Conservation (phyloP, 1,140 invertebrate genomes). For the Zaprionus ornatus region DNA sequence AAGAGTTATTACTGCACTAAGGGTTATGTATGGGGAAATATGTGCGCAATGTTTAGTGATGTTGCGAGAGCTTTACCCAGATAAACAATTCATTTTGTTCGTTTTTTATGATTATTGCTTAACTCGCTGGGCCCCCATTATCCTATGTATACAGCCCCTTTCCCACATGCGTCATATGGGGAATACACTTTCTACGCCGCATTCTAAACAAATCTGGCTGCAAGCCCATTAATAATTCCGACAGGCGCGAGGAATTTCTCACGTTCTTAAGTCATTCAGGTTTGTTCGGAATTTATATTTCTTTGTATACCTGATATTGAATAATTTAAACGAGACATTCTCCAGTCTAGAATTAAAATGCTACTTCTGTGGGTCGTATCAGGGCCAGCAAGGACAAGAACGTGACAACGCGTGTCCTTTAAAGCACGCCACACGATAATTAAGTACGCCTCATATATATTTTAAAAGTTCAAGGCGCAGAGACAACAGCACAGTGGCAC, state of each 20-base stretch:
- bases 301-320: not conserved
- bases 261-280: constrained; percentile 1
- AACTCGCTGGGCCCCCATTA: constrained; percentile 4
- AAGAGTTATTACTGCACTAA: not conserved
- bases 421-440: constrained; percentile 48
- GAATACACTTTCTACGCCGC: constrained; percentile 41
- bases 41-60: not conserved
- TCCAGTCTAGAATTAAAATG: constrained; percentile 4
- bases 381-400: constrained; percentile 11
- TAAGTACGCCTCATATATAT: constrained; percentile 51
- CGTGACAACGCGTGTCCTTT: constrained; percentile 31
- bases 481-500: not conserved
- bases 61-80: not conserved
- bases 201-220: constrained; percentile 20
- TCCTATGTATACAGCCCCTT: constrained; percentile 8
- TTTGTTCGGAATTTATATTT: not conserved
- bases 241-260: constrained; percentile 24
- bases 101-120: not conserved
- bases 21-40: not conserved
- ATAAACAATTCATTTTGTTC: not conserved
- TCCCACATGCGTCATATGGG: not conserved
- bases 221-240: constrained; percentile 19
- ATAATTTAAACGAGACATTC: not conserved
- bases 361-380: not conserved
- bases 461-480: constrained; percentile 54